A percentile compares a stretch with the other conserved stretches of the same genome.
These are phyloP conservation scores for Tapera naevia DNA, from an alignment of 2,797 vertebrate species.

Conservation along the genomic window DNA sequence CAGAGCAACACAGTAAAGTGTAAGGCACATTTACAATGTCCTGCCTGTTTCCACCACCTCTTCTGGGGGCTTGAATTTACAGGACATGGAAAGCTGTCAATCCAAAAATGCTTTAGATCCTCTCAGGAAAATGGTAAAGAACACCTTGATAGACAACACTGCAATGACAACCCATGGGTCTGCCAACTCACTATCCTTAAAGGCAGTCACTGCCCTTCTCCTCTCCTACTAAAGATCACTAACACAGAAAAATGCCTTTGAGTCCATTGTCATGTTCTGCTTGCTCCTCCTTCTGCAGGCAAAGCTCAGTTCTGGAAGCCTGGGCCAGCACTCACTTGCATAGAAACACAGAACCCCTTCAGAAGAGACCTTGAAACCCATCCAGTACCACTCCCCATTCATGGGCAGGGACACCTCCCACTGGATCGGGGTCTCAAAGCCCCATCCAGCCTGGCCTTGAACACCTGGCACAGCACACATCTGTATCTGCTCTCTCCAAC, in stretches of 20 bases:
- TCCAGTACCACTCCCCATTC: no score
- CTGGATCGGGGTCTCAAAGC: no score
- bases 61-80: background rate
- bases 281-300: background rate
- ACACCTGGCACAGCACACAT: background rate
- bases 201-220: background rate
- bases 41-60: background rate
- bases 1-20: background rate
- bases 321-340: background rate
- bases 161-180: background rate
- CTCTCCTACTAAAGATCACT: background rate
- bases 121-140: background rate
- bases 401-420: no score
- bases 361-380: no score
- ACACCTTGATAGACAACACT: background rate
- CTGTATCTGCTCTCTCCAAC: background rate
- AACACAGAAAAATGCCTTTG: background rate
- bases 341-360: no score
- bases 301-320: background rate
- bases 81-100: background rate
- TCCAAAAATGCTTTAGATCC: background rate
- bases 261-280: background rate
- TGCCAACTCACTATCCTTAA: background rate
- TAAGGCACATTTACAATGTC: background rate
- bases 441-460: no score